These are phyloP conservation scores for Megaleporinus macrocephalus DNA, from an alignment of 2,113 vertebrate genomes.

Conservation along the genomic window DNA sequence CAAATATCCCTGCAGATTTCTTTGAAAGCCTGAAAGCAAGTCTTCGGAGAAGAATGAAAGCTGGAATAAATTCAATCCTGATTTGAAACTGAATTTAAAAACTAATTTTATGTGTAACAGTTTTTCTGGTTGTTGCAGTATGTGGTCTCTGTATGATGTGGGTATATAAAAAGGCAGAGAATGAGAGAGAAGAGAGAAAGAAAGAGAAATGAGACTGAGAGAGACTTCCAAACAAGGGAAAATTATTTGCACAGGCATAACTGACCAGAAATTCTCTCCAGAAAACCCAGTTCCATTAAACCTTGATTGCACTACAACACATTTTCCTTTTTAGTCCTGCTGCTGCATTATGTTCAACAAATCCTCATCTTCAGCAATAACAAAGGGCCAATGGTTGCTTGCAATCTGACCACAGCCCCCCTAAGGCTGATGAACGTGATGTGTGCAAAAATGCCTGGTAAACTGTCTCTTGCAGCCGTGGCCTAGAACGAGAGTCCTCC, in stretches of 20 bases:
- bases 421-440: conserved; percentile 9
- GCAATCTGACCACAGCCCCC: background rate
- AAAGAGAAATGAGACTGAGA: background rate
- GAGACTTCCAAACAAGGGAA: background rate
- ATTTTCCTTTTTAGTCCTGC: conserved; percentile 50
- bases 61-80: no score
- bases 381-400: conserved; percentile 41
- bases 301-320: conserved; percentile 56
- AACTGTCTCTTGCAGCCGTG: background rate
- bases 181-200: background rate
- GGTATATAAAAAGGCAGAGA: background rate
- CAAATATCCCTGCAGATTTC: no score
- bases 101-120: no score
- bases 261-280: conserved; percentile 59
- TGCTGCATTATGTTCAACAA: conserved; percentile 57
- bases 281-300: conserved; percentile 54
- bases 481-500: background rate
- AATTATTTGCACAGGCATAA: conserved; percentile 32
- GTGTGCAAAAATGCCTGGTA: background rate
- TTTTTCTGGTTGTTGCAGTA: no score
- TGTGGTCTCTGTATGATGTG: no score
- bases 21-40: no score
- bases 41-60: no score
- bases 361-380: conserved; percentile 48
- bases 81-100: no score